These are phyloP conservation scores for Diplolepis rosae DNA, from an alignment of 2,888 invertebrate species.

Conservation along the genomic window DNA sequence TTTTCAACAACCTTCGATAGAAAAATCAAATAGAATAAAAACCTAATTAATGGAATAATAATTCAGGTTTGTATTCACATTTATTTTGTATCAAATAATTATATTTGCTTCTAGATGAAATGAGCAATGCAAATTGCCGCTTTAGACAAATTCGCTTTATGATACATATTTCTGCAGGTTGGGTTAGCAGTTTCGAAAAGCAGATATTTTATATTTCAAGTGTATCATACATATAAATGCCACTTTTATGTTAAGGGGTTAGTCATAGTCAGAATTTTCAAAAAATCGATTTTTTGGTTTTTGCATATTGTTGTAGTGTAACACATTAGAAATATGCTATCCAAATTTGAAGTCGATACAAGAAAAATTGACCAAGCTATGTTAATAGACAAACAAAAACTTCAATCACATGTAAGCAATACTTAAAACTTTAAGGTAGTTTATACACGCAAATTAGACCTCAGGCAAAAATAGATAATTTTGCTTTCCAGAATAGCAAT, in stretches of 20 bases:
- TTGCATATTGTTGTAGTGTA: too few relatives aligned
- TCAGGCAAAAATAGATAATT: too few relatives aligned
- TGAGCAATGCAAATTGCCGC: background rate
- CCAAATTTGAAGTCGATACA: too few relatives aligned
- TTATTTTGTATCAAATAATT: conserved; percentile 1
- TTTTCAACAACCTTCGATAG: conserved; percentile 22
- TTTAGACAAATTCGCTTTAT: background rate
- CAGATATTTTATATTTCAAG: conserved; percentile 1
- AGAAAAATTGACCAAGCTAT: too few relatives aligned
- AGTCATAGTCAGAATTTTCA: too few relatives aligned
- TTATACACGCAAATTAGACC: too few relatives aligned
- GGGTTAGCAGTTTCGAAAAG: conserved; percentile 1
- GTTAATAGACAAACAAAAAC: too few relatives aligned
- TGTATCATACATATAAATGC: background rate
- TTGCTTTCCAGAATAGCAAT: too few relatives aligned
- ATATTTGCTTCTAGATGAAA: background rate
- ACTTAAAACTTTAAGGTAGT: too few relatives aligned
- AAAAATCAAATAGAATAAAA: background rate
- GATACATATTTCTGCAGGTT: background rate
- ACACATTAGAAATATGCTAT: too few relatives aligned
- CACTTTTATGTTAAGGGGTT: background rate
- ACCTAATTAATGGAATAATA: background rate
- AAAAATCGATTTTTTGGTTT: too few relatives aligned
- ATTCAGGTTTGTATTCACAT: background rate
- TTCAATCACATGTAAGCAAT: too few relatives aligned